Percentiles rank a stretch among this genome's conserved stretches.
Conservation (phyloP, 2,797 vertebrate genomes). For the Lepus oiostolus region DNA sequence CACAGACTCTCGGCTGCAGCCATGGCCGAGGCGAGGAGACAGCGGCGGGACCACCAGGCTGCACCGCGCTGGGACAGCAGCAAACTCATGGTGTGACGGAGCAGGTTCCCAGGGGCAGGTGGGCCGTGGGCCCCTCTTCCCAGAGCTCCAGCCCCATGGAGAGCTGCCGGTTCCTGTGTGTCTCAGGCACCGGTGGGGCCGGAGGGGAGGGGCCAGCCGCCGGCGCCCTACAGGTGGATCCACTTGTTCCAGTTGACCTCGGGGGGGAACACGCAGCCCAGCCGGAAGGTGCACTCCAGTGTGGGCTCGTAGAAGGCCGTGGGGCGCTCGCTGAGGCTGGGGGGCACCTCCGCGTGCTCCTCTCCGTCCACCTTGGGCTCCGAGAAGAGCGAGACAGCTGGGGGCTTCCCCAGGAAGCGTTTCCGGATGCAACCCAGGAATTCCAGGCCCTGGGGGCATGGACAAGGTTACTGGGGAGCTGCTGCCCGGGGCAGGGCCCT, state of each 20-base stretch:
- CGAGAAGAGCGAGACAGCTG: constrained; percentile 90
- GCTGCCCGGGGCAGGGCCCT: neutral
- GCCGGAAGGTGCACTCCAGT: constrained; percentile 92
- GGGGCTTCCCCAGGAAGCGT: constrained; percentile 85
- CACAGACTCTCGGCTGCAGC: no score
- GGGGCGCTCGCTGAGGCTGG: constrained; percentile 75
- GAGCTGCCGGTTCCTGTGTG: rapidly evolving
- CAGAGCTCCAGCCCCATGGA: neutral
- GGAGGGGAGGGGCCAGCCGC: rapidly evolving
- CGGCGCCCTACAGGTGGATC: constrained; percentile 76
- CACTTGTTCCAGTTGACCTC: constrained; percentile 95
- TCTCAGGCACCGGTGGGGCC: no score
- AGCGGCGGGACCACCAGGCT: rapidly evolving
- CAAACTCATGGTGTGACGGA: neutral
- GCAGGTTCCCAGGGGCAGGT: neutral
- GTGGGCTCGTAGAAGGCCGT: constrained; percentile 93
- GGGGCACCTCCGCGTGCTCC: neutral
- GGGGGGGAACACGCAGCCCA: constrained; percentile 92
- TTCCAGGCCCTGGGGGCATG: constrained; percentile 90
- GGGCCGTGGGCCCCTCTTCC: neutral
- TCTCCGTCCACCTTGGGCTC: constrained; percentile 66
- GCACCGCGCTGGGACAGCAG: neutral
- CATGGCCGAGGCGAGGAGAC: no score
- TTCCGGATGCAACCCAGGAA: constrained; percentile 92
- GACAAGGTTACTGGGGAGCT: neutral